phyloP scores from a whole-genome alignment of 2,888 invertebrate species.

The Rhyacophila evoluta region DNA sequence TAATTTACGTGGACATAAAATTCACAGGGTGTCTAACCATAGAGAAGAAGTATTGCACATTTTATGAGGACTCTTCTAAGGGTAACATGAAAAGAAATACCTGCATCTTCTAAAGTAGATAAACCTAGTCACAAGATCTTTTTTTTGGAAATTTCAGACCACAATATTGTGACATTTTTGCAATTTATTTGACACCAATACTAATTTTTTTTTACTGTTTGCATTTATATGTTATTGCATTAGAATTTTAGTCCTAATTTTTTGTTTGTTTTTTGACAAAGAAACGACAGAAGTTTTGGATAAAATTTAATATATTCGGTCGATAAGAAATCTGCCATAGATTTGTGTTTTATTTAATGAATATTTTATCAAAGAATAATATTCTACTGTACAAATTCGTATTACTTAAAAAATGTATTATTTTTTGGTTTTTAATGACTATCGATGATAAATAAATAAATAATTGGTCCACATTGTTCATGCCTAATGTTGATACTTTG shows the following conservation, averaged over 20 bases:
- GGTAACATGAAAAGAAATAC: slow-evolving; percentile 40
- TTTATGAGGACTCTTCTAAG: slow-evolving; percentile 31
- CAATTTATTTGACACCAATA: not conserved
- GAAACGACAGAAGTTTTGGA: no score
- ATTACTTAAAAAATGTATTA: no score
- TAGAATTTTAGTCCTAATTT: not conserved
- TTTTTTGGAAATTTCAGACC: not conserved
- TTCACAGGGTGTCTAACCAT: slow-evolving; percentile 26
- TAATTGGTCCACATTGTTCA: no score
- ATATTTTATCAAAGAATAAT: no score
- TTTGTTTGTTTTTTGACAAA: no score
- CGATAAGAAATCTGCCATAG: no score
- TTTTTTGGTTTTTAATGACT: no score
- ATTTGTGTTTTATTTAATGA: no score
- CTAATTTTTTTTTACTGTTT: not conserved
- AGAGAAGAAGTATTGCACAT: slow-evolving; percentile 28
- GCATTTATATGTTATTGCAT: not conserved
- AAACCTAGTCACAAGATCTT: not conserved
- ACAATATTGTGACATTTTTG: not conserved
- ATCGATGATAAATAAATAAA: no score
- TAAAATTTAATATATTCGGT: no score
- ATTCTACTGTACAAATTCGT: no score
- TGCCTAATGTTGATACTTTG: no score
- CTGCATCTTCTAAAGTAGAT: not conserved
- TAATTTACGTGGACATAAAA: not conserved